Conservation (phyloP, 2,797 vertebrate genomes). For the Dipus sagitta region DNA sequence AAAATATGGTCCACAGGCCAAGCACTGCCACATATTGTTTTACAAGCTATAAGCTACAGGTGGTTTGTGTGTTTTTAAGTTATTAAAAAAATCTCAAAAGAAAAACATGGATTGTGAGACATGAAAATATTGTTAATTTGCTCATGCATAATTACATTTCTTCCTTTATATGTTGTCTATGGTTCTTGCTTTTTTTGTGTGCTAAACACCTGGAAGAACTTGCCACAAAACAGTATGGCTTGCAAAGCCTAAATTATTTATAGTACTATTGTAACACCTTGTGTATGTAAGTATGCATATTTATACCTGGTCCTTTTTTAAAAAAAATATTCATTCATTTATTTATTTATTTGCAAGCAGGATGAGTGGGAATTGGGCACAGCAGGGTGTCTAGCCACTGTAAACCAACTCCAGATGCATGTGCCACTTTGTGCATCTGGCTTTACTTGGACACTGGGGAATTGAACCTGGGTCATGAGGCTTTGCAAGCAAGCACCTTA, state of each 20-base stretch:
- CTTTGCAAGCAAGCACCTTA: too few relatives aligned
- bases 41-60: neutral
- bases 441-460: too few relatives aligned
- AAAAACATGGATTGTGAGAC: neutral
- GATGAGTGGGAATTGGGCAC: too few relatives aligned
- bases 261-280: neutral
- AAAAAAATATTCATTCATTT: too few relatives aligned
- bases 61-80: constrained; percentile 30
- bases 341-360: too few relatives aligned
- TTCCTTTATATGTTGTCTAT: neutral
- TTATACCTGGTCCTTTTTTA: neutral
- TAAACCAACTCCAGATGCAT: too few relatives aligned
- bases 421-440: too few relatives aligned
- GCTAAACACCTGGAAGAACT: neutral
- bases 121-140: neutral
- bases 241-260: neutral
- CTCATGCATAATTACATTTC: neutral
- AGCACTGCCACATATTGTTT: neutral
- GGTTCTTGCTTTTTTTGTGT: neutral
- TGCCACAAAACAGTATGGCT: neutral
- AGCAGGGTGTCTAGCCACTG: too few relatives aligned
- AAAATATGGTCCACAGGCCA: neutral
- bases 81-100: neutral
- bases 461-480: too few relatives aligned
- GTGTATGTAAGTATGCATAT: neutral